phyloP scores from a whole-genome alignment of 2,888 invertebrate genomes.

The Rotaria socialis region DNA sequence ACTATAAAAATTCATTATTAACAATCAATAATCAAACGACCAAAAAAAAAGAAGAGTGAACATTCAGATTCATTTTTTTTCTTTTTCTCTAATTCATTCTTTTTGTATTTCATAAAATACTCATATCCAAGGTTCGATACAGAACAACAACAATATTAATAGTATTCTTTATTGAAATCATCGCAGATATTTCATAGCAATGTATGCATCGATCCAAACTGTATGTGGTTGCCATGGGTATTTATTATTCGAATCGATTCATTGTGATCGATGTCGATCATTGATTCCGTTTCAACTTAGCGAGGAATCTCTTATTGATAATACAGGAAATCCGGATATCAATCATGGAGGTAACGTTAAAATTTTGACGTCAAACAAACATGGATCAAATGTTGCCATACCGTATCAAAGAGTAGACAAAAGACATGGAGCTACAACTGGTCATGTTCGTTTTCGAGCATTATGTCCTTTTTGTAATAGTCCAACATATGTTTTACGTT shows the following conservation, averaged over 20 bases:
- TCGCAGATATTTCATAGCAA: background rate
- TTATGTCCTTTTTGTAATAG: conserved; percentile 35
- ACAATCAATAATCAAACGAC: background rate
- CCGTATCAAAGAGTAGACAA: background rate
- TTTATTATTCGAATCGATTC: background rate
- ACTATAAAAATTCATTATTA: background rate
- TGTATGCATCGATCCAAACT: background rate
- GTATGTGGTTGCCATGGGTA: conserved; percentile 17
- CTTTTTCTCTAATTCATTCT: background rate
- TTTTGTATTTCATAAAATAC: background rate
- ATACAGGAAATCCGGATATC: background rate
- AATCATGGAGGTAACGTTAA: background rate
- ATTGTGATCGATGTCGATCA: conserved; percentile 35
- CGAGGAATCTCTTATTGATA: background rate
- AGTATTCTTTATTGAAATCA: no score
- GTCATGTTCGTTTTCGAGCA: conserved; percentile 31
- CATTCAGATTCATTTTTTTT: background rate
- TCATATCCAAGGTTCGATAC: no score
- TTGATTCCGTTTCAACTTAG: background rate
- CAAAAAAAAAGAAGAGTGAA: background rate
- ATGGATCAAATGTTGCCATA: background rate
- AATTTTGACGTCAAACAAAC: background rate
- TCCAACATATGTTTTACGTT: background rate
- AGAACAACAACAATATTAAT: no score
- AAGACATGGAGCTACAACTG: background rate